A percentile compares a stretch with the other conserved stretches of the same genome.
phyloP scores from a whole-genome alignment of 2,113 vertebrate species.

The Antechinus stuartii region DNA sequence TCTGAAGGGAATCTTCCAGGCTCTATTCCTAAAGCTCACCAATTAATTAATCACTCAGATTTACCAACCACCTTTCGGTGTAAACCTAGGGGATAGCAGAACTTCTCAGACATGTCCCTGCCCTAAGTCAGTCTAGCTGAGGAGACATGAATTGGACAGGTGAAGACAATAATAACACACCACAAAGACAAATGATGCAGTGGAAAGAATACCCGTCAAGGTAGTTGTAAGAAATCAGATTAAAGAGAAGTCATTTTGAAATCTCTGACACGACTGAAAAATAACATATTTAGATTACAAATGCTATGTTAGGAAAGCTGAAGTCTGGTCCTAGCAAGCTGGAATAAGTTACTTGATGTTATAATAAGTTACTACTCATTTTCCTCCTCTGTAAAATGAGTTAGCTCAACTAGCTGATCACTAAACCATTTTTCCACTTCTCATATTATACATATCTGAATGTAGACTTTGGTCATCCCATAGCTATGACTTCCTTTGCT shows the following conservation, averaged over 20 bases:
- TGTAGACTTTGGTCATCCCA: neutral
- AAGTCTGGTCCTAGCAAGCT: neutral
- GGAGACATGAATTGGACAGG: neutral
- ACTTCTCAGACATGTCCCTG: neutral
- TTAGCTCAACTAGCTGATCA: neutral
- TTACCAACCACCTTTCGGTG: neutral
- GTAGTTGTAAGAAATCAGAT: too few relatives aligned
- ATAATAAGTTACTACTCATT: neutral
- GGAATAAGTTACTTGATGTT: neutral
- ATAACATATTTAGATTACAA: too few relatives aligned
- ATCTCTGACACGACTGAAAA: too few relatives aligned
- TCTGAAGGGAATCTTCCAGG: neutral
- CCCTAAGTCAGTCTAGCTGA: neutral
- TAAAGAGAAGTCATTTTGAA: too few relatives aligned
- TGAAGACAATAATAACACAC: neutral
- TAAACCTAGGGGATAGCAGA: neutral
- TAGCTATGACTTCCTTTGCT: neutral
- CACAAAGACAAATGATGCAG: neutral
- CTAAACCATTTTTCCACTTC: neutral
- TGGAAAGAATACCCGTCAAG: neutral
- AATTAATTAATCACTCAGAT: neutral
- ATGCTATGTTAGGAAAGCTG: neutral
- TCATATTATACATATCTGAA: neutral
- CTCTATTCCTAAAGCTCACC: neutral
- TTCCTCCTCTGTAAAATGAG: neutral